Conservation (phyloP, 2,797 vertebrate species). For the Onychomys torridus region DNA sequence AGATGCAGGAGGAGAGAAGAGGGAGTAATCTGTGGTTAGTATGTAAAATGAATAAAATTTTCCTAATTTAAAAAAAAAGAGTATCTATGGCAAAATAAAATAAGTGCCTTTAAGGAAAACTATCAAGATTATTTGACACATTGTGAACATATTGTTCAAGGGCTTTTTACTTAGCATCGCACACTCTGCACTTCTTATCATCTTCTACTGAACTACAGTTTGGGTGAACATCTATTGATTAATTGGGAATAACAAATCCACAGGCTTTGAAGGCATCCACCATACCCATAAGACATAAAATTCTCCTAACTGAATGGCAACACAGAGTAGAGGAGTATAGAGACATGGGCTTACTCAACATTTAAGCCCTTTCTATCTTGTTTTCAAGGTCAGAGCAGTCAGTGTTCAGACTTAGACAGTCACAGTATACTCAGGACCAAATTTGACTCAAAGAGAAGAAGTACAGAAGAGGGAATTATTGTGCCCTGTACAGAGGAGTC, state of each 20-base stretch:
- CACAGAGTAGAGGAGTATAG: neutral
- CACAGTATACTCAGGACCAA: neutral
- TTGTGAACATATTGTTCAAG: neutral
- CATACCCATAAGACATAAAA: neutral
- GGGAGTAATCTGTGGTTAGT: no score
- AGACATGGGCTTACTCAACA: neutral
- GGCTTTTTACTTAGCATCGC: neutral
- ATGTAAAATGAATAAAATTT: no score
- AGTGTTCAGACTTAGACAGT: neutral
- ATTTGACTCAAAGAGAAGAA: neutral
- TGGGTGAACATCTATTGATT: neutral
- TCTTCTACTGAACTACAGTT: neutral
- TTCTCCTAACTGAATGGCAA: neutral
- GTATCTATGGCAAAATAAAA: no score
- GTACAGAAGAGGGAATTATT: neutral
- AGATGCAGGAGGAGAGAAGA: no score
- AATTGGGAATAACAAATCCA: neutral
- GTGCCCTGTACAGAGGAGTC: neutral
- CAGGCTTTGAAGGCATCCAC: neutral
- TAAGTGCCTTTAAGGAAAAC: neutral
- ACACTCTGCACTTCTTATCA: neutral
- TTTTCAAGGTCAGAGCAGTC: neutral
- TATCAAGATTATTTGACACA: neutral
- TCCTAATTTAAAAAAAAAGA: no score
- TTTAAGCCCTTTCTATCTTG: neutral